These are phyloP conservation scores for Fukomys damarensis DNA, from an alignment of 2,113 vertebrate species.

Conservation along the genomic window DNA sequence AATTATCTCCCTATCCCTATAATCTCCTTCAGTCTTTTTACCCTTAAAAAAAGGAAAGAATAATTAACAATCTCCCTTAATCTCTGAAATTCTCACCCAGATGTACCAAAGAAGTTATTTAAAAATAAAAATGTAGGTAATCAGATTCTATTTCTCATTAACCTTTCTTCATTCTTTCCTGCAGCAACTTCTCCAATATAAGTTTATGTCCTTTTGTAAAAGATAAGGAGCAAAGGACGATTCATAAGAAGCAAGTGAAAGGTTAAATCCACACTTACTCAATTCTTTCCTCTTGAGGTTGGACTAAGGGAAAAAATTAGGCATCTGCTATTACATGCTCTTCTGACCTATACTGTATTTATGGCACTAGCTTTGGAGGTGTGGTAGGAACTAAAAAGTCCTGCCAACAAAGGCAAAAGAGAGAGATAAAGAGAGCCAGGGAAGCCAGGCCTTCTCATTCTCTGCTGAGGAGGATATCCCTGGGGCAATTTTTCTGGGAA, in stretches of 20 bases:
- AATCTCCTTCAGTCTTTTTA: conserved; percentile 4
- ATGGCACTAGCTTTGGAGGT: background rate
- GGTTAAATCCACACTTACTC: background rate
- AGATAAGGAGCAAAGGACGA: background rate
- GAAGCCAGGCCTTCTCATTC: background rate
- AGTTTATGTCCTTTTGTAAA: background rate
- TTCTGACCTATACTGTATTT: background rate
- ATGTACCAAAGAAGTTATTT: conserved; percentile 13
- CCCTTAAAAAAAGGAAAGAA: background rate
- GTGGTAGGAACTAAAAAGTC: background rate
- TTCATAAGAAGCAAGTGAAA: background rate
- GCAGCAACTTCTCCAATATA: background rate
- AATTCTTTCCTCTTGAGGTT: background rate
- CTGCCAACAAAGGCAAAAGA: background rate
- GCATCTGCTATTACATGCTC: background rate
- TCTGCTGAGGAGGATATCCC: background rate
- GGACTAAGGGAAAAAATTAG: background rate
- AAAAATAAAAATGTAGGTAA: conserved; percentile 10
- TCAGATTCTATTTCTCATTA: background rate
- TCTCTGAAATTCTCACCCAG: conserved; percentile 24
- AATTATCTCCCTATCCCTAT: background rate
- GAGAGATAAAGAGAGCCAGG: background rate
- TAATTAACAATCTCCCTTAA: conserved; percentile 43
- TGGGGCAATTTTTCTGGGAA: conserved; percentile 22
- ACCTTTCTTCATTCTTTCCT: conserved; percentile 6